Evolutionary conservation across 2,888 invertebrate species (phyloP).

Genomic region (Xestia ashworthii): DNA sequence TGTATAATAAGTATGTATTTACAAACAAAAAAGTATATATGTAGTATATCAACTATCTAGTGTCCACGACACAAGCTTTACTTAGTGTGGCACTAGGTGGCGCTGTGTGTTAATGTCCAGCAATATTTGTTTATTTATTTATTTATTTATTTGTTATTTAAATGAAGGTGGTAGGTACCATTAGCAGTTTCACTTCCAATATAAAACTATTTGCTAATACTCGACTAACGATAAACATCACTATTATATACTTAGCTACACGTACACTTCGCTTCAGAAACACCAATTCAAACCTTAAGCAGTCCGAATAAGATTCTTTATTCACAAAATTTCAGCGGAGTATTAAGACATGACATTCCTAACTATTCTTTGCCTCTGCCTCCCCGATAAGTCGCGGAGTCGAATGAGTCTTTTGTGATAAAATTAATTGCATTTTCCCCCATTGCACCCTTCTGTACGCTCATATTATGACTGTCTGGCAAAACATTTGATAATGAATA

Average conservation of each 20-base stretch:
- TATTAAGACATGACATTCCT: constrained; percentile 67
- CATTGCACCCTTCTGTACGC: constrained; percentile 72
- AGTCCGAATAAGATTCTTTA: constrained; percentile 35
- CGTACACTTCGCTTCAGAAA: neutral
- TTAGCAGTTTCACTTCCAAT: constrained; percentile 40
- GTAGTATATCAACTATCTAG: no score
- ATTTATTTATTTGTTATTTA: constrained; percentile 19
- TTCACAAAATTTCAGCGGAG: constrained; percentile 23
- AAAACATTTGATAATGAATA: constrained; percentile 64
- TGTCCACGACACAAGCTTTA: no score
- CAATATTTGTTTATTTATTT: no score
- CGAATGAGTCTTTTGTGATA: constrained; percentile 83
- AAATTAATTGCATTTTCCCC: constrained; percentile 88
- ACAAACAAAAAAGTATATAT: no score
- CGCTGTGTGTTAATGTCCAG: no score
- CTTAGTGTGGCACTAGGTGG: no score
- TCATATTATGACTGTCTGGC: constrained; percentile 68
- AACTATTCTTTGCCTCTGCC: constrained; percentile 69
- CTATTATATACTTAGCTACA: neutral
- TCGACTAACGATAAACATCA: constrained; percentile 24
- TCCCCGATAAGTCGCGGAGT: constrained; percentile 67
- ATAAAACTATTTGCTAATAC: constrained; percentile 59
- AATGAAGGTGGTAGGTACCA: constrained; percentile 9
- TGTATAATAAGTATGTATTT: no score
- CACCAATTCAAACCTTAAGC: constrained; percentile 39